Base-by-base conservation (phyloP, 2,113 vertebrate species). In the Balaeniceps rex region DNA sequence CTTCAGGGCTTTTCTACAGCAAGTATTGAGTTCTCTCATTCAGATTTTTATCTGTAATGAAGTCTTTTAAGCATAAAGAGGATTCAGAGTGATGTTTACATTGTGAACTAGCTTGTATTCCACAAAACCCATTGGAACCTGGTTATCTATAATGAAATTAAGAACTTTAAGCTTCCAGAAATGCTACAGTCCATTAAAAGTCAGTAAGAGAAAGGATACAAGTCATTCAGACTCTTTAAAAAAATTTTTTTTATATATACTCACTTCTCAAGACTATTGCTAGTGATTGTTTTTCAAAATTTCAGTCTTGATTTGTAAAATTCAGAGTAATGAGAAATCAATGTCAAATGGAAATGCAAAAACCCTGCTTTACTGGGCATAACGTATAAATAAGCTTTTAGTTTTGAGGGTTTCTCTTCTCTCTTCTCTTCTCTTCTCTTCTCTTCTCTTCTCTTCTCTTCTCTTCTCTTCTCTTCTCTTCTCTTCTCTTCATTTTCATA, bases 191-290 rank as follows among this genome's bases (percentile, higher is more conserved):
- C 15, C 12, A 10, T 40, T 81, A 65, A 40, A 87, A 81, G 23
- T 33, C 46, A 57, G 6, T 46, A n/a, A n/a, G 4, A 87, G 24
- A 63, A 75, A 72, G 10, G 3, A 9, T 28, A 68, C 1, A 54
- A 58, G 1, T 40, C 1, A 34, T 40, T 71, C 5, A 44, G n/a
- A 55, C 5, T 16, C 74, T 34, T 36, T 11, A 7, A 0, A 15
- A 15, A 23, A 52, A 33, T 1, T 29, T 10, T 34, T 36, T 33
- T 22, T 57, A 34, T 13, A 24, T 42, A 12, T 33, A 25, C 13
- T 54, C 4, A 44, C 2, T 88, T 91, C 25, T 83, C 6, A 49
- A 29, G 23, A 46, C 4, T 44, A 38, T 22, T 76, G 3, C 1
- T 25, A 55, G 7, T 63, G 47, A 33, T 11, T 57, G 2, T 49